Percentiles rank a stretch among this genome's conserved stretches.
These are phyloP conservation scores for Anguilla rostrata DNA, from an alignment of 2,113 vertebrate genomes.

Conservation along the genomic window DNA sequence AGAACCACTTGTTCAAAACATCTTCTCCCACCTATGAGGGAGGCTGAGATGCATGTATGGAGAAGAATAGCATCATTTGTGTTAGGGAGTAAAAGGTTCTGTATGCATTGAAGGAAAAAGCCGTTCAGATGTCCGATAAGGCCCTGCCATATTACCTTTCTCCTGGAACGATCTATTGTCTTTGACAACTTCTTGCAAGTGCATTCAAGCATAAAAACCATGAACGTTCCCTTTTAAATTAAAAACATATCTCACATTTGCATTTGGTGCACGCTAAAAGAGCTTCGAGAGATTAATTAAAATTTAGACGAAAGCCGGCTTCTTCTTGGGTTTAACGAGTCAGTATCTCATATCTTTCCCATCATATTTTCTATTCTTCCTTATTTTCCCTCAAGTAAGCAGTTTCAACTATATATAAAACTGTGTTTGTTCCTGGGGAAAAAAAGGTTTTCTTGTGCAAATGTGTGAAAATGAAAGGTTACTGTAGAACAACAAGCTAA, in stretches of 20 bases:
- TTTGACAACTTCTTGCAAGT: slow-evolving; percentile 12
- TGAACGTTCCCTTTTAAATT: slow-evolving; percentile 26
- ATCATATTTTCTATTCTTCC: background rate
- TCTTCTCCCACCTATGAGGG: too few species aligned
- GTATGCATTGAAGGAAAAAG: background rate
- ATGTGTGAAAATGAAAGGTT: background rate
- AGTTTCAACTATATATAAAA: background rate
- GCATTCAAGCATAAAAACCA: slow-evolving; percentile 24
- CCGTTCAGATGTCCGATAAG: background rate
- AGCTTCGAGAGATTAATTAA: slow-evolving; percentile 47
- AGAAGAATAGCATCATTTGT: background rate
- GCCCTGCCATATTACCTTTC: slow-evolving; percentile 5
- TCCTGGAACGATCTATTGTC: background rate
- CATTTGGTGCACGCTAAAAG: slow-evolving; percentile 35
- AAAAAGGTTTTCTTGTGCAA: background rate
- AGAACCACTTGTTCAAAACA: too few species aligned
- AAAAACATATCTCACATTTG: slow-evolving; percentile 30
- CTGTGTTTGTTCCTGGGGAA: background rate
- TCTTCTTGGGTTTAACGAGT: slow-evolving; percentile 46
- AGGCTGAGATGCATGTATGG: background rate
- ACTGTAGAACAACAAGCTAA: background rate
- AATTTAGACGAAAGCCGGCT: slow-evolving; percentile 40
- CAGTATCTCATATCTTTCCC: slow-evolving; percentile 51
- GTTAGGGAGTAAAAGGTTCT: background rate
- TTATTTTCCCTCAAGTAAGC: slow-evolving; percentile 5